Evolutionary conservation across 2,797 vertebrate genomes (phyloP).

Genomic region (Rhynchonycteris naso): DNA sequence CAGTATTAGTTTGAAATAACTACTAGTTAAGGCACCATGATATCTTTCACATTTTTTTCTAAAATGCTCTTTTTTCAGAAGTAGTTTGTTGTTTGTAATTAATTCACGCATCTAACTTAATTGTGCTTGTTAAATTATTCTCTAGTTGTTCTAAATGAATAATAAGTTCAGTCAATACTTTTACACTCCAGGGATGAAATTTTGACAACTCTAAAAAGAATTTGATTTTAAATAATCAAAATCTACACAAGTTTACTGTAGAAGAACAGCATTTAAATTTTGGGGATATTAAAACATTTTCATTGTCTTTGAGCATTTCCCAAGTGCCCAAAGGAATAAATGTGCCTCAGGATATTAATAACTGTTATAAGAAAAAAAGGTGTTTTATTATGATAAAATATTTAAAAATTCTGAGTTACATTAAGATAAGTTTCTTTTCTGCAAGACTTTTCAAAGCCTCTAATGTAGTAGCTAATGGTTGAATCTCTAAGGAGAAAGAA

Average conservation of each 20-base stretch:
- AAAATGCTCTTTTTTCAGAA: slow-evolving; percentile 55
- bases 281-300: not conserved
- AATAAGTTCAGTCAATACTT: slow-evolving; percentile 38
- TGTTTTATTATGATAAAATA: slow-evolving; percentile 24
- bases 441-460: not conserved
- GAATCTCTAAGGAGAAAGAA: not conserved
- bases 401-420: slow-evolving; percentile 26
- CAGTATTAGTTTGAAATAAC: not conserved
- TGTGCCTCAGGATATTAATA: slow-evolving; percentile 24
- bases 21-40: slow-evolving; percentile 19
- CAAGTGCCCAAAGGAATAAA: slow-evolving; percentile 25
- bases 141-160: slow-evolving; percentile 7
- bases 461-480: not conserved
- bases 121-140: slow-evolving; percentile 62
- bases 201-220: slow-evolving; percentile 57
- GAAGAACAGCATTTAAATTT: not conserved
- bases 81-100: slow-evolving; percentile 56
- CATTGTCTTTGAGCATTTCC: slow-evolving; percentile 32
- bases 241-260: not conserved
- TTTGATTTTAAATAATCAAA: slow-evolving; percentile 52
- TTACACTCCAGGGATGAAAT: slow-evolving; percentile 17
- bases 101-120: slow-evolving; percentile 58
- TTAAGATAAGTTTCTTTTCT: not conserved
- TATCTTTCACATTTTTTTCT: not conserved
- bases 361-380: slow-evolving; percentile 15